These are phyloP conservation scores for Pocillopora meandrina DNA, from an alignment of 92 coral and sea anemone genomes.

Conservation along the genomic window DNA sequence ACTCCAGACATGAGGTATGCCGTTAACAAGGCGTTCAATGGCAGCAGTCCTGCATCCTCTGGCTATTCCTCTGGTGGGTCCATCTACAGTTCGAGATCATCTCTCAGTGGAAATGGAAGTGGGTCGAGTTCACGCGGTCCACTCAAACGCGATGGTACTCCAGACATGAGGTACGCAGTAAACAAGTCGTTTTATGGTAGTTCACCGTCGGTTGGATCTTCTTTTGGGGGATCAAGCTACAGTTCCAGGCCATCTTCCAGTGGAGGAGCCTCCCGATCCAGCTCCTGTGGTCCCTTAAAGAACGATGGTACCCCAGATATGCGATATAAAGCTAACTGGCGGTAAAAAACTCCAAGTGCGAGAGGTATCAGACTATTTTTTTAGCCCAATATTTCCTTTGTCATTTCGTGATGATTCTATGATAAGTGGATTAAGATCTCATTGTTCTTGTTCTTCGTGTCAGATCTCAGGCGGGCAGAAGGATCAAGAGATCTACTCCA, in stretches of 20 bases:
- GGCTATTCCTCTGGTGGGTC: slow-evolving; percentile 26
- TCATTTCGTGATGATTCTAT: too few species aligned
- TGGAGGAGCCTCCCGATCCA: background rate
- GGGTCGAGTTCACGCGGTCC: slow-evolving; percentile 45
- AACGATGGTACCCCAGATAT: slow-evolving; percentile 70
- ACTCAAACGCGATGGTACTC: slow-evolving; percentile 61
- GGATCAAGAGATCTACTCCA: too few species aligned
- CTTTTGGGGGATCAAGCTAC: slow-evolving; percentile 3
- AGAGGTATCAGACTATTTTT: background rate
- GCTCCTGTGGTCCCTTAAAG: slow-evolving; percentile 40
- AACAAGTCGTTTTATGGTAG: slow-evolving; percentile 30
- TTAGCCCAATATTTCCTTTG: too few species aligned
- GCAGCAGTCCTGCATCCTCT: slow-evolving; percentile 6
- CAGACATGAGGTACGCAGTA: slow-evolving; percentile 65
- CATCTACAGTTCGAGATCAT: slow-evolving; percentile 6
- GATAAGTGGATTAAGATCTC: too few species aligned
- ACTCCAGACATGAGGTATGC: slow-evolving; percentile 66
- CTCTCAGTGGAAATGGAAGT: slow-evolving; percentile 1
- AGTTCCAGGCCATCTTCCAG: slow-evolving; percentile 19
- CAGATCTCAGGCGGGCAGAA: too few species aligned
- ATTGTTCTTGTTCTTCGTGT: too few species aligned
- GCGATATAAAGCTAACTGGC: slow-evolving; percentile 46
- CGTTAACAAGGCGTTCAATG: slow-evolving; percentile 21
- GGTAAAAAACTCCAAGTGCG: background rate
- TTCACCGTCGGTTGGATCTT: background rate